Evolutionary conservation across 2,797 vertebrate species (phyloP).

Genomic region (Intellagama lesueurii): DNA sequence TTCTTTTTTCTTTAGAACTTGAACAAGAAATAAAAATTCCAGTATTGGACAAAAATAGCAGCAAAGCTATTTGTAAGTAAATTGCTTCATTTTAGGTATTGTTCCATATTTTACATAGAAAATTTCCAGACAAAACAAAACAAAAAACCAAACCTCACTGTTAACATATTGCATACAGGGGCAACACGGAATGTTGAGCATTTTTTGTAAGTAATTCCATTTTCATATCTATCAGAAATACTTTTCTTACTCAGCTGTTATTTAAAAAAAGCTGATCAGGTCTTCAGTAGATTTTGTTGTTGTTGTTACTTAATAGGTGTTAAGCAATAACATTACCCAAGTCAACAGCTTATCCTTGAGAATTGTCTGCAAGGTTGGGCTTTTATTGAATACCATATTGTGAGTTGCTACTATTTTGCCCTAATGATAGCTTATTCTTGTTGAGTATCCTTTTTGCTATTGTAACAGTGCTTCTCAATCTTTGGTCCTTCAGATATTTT

Average conservation of each 20-base stretch:
- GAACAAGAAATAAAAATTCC: slow-evolving; percentile 85
- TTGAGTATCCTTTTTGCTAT: neutral
- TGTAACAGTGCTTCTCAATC: neutral
- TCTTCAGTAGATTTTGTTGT: neutral
- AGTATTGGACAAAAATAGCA: slow-evolving; percentile 82
- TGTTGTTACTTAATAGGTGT: neutral
- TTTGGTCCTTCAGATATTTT: neutral
- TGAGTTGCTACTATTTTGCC: neutral
- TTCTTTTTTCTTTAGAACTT: slow-evolving; percentile 79
- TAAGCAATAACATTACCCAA: neutral
- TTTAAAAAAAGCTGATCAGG: neutral
- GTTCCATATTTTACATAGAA: neutral
- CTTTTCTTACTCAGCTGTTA: neutral
- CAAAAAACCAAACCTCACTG: neutral
- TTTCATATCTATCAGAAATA: neutral
- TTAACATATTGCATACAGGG: neutral
- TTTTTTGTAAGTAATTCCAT: neutral
- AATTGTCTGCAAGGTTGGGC: no score
- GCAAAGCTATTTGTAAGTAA: slow-evolving; percentile 87
- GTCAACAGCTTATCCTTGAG: neutral
- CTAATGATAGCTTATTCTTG: neutral
- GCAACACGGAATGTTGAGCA: neutral
- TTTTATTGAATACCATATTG: neutral
- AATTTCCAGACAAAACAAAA: neutral
- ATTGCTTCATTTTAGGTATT: neutral